Percentiles rank a stretch among this genome's conserved stretches.
Evolutionary conservation across 1,140 invertebrate genomes (phyloP).

Genomic region (Rhopalosiphum padi): DNA sequence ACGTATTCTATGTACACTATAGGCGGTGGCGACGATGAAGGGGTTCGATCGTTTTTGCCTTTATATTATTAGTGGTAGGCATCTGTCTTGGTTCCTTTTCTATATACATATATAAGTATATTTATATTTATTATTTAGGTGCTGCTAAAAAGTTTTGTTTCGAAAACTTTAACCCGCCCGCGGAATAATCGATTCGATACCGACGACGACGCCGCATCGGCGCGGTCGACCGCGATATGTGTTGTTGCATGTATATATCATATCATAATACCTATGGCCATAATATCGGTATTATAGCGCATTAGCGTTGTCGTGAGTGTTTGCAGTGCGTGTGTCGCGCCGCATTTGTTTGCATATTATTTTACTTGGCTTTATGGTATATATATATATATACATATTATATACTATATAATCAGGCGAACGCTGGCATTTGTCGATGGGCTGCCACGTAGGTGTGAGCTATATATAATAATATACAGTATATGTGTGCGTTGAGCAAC

Average conservation of each 20-base stretch:
- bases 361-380: neutral
- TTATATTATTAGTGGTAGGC: neutral
- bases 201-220: neutral
- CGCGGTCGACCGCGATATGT: neutral
- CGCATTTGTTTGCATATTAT: neutral
- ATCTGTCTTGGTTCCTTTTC: neutral
- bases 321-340: neutral
- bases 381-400: neutral
- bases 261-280: neutral
- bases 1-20: neutral
- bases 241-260: neutral
- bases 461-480: neutral
- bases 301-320: neutral
- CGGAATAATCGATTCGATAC: neutral
- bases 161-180: neutral
- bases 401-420: neutral
- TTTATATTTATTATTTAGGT: neutral
- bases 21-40: neutral
- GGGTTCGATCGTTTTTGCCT: neutral
- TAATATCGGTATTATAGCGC: neutral
- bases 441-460: neutral
- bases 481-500: neutral
- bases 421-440: neutral
- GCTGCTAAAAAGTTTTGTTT: neutral
- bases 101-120: neutral